These are phyloP conservation scores for Cheilosia urbana DNA, from an alignment of 2,888 invertebrate genomes.

Conservation along the genomic window DNA sequence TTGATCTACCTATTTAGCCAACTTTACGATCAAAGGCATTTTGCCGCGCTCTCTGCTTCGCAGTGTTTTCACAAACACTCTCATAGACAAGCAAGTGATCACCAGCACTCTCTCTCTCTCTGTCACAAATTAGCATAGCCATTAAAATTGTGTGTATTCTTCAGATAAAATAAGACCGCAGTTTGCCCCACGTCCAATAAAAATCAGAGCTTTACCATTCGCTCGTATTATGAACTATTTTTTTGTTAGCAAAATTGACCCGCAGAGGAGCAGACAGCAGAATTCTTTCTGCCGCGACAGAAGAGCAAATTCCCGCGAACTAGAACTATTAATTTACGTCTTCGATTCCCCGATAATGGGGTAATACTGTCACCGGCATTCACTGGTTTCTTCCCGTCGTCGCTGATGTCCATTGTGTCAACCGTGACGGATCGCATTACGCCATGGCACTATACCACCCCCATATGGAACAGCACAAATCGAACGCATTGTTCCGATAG, in stretches of 20 bases:
- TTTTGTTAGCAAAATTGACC: not conserved
- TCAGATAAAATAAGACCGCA: not conserved
- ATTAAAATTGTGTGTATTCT: constrained; percentile 4
- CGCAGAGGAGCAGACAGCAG: not conserved
- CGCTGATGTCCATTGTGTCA: constrained; percentile 31
- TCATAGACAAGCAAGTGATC: not conserved
- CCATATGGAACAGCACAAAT: constrained; percentile 26
- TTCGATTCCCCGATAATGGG: constrained; percentile 18
- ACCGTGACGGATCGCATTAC: constrained; percentile 48
- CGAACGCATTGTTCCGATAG: constrained; percentile 18
- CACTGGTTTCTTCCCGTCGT: not conserved
- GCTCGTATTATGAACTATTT: not conserved
- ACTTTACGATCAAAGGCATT: constrained; percentile 55
- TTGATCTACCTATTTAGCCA: constrained; percentile 65
- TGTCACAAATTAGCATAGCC: constrained; percentile 41
- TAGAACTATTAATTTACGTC: constrained; percentile 24
- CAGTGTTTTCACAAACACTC: constrained; percentile 14
- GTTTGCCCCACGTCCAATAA: constrained; percentile 5
- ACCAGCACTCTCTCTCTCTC: constrained; percentile 5
- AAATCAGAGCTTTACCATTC: constrained; percentile 21
- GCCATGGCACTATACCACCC: constrained; percentile 3
- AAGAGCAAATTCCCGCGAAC: constrained; percentile 5
- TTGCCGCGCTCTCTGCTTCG: constrained; percentile 32
- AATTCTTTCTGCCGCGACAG: not conserved
- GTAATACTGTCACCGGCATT: constrained; percentile 14